Base-by-base conservation (phyloP, 2,888 invertebrate genomes). In the Rhamnusium bicolor region DNA sequence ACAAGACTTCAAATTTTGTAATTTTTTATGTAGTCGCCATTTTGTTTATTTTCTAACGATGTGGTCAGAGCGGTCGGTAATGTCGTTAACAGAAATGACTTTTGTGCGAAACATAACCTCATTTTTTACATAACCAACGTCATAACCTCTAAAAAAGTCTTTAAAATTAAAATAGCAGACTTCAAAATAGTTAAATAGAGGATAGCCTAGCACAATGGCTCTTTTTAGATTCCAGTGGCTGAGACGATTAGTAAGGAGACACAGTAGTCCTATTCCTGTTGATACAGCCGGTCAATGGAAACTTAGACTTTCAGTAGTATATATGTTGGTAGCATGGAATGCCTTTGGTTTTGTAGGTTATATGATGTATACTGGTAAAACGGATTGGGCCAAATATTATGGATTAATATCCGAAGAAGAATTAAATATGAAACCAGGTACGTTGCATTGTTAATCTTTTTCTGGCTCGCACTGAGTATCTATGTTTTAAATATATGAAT, bases 241-340 rank as follows among this genome's bases (percentile, higher is more conserved):
- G n/a, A 86, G 90, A 4, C 86, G 88, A 32, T 84, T 90, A 21
- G 83, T 91, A 3, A 85, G 91, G 54, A 85, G 88, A 21, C 80
- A 90, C 76, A 90, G 90, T 19, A 89, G 84, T 56, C 90, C 90
- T 0, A 90, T 92, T 67, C 86, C 88, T 1, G 85, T 87, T 78
- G 86, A 90, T 12, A 86, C 85, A 32, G 94, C 94, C 0, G 82
- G 87, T 1, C 53, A 89, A 7, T 93, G 92, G 93, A 93, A 92
- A 84, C 87, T 89, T 5, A 89, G 92, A 19, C 86, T 94, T 0
- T 91, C 93, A 75, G 74, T 93, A 72, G 88, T 86, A 0, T 94
- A 94, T 83, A 91, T 91, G 40, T 69, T 94, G 53, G n/a, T 92
- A 7, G 92, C 93, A 12, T 94, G 94, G 94, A 92, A 94, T 86